Base-by-base conservation (phyloP, 2,797 vertebrate genomes). In the Zalophus californianus region DNA sequence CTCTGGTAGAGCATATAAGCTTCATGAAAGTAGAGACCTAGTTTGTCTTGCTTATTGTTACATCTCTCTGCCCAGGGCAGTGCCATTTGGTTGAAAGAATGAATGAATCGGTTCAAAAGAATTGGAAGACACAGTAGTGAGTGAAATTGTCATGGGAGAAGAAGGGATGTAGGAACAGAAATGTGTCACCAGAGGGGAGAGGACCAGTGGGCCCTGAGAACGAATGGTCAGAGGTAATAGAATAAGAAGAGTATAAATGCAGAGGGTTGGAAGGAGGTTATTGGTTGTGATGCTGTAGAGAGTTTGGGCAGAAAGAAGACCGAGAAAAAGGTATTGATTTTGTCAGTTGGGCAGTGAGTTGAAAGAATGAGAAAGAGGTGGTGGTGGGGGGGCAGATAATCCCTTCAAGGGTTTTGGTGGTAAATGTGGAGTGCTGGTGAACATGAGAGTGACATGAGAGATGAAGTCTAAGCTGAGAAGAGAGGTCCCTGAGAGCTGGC, bases 51-150 rank as follows among this genome's bases (percentile, higher is more conserved):
- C 58, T 80, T 54, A 52, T 56, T n/a, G 70, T 32, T 41, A 1
- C 5, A 14, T 80, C 44, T 60, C 38, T 92, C 27, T 73, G 44
- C 62, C 56, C 70, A 77, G 62, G 82, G 54, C 44, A 48, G 60
- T 68, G 54, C 27, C 23, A 11, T 50, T 18, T 92, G 44, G 38
- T 84, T 87, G 90, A 52, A 58, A 62, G 82, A 77, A 41, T 48
- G 90, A 90, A 83, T 68, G 35, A 95, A 14, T 92, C 5, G 70
- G 2, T 92, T 79, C 52, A 78, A 23, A 88, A 94, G 56, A 72
- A 7, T 72, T 85, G 80, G 86, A 87, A 60, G 16, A 84, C 48
- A 88, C 3, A 25, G 21, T 52, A 73, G 50, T 84, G 58, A 62
- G 52, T 95, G 73, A 84, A 86, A 35, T 90, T 68, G 54, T 78